phyloP scores from a whole-genome alignment of 2,113 vertebrate species.

The Pogonocichla stellata region DNA sequence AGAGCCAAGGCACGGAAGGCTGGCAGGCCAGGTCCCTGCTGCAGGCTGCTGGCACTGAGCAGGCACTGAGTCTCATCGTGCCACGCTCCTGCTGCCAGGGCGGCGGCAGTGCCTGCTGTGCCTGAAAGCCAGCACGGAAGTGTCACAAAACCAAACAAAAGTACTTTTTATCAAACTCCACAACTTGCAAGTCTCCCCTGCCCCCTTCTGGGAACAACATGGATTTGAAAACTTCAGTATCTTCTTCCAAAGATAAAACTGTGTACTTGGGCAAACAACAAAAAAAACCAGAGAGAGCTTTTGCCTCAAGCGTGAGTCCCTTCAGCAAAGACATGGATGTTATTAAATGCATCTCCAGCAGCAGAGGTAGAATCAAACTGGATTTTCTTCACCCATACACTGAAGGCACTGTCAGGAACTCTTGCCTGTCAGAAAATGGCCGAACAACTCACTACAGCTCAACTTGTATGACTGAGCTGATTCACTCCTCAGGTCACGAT shows the following conservation, averaged over 20 bases:
- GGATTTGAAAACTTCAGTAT: neutral
- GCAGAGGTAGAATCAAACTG: neutral
- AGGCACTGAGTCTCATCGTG: fast-evolving
- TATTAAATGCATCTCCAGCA: neutral
- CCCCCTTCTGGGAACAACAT: constrained; percentile 58
- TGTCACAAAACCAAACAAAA: neutral
- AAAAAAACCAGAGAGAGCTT: neutral
- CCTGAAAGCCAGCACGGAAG: neutral
- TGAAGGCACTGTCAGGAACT: neutral
- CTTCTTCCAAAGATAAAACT: neutral
- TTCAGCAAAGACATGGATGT: neutral
- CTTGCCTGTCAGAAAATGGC: neutral
- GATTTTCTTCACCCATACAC: neutral
- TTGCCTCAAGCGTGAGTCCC: neutral
- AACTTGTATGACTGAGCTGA: neutral
- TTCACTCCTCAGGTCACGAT: neutral
- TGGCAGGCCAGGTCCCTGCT: neutral
- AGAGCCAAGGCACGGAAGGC: neutral
- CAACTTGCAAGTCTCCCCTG: constrained; percentile 22
- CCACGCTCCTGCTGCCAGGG: neutral
- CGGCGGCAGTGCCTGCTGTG: neutral
- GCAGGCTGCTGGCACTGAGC: neutral
- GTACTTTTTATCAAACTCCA: neutral
- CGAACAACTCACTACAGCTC: neutral
- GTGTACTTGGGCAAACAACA: neutral